Base-by-base conservation (phyloP, 2,888 invertebrate genomes). In the Periphyllus acericola region DNA sequence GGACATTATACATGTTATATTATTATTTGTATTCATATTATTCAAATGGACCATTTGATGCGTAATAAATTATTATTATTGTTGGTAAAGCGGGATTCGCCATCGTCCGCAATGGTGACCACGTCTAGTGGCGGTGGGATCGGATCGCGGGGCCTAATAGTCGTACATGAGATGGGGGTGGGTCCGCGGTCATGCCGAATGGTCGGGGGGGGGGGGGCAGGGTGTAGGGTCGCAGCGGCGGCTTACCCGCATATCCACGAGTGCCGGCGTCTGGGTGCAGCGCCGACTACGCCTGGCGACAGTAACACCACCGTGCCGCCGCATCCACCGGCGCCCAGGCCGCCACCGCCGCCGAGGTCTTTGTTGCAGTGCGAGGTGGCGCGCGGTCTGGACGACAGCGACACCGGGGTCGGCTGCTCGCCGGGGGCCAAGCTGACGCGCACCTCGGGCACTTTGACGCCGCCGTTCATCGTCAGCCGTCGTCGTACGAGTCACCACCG, bases 201-300 rank as follows among this genome's bases (percentile, higher is more conserved):
- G 66, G 5, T 4, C 25, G 66, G n/a, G 4, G 60, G 60, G 60
- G 2, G 60, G 14, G 19, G n/a, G n/a, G n/a, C 17, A 0, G 19
- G 40, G 14, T 46, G 9, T 46, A 46, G 46, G 46, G 46, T 46
- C 46, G 46, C 46, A 46, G 11, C 46, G 55, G 34, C 29, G 55
- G 92, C 95, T 94, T 92, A 95, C 95, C 95, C 93, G 91, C 95
- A 95, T 91, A 95, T 95, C 95, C 95, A 95, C 89, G 95, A 95
- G 91, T 95, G 95, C 90, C 95, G 92, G 84, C 95, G 93, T 88
- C 92, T 90, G 91, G 93, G 89, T 17, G 83, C 88, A 19, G 86
- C 81, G 52, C 83, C 83, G 60, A 76, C 81, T 93, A 88, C 91
- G 92, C 90, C 92, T 82, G 40, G 87, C 52, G 74, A 79, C 75